These are phyloP conservation scores for Hydrozoanthus tunicans DNA, from an alignment of 64 coral and sea anemone genomes.

Conservation along the genomic window DNA sequence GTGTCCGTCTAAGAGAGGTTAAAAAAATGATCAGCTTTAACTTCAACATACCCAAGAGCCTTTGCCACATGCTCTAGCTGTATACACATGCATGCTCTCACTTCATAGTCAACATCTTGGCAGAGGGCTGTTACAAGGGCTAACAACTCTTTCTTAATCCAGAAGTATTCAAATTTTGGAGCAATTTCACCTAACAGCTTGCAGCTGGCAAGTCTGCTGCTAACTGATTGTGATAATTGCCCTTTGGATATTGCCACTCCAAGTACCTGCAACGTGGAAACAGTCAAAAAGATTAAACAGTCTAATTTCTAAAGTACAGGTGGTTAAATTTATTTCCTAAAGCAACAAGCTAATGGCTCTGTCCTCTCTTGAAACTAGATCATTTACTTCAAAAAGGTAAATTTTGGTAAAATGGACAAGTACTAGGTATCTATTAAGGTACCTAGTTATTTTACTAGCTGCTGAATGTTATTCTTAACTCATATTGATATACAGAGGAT, in stretches of 20 bases:
- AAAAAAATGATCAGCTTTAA: not conserved
- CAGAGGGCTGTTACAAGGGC: conserved; percentile 86
- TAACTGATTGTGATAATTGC: conserved; percentile 92
- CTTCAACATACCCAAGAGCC: conserved; percentile 86
- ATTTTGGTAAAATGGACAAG: too few species aligned
- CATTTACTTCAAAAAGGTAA: too few species aligned
- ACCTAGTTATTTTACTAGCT: too few species aligned
- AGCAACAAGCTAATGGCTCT: too few species aligned
- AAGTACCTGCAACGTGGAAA: conserved; percentile 59
- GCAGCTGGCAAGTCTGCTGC: conserved; percentile 90
- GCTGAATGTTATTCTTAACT: too few species aligned
- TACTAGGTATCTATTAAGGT: too few species aligned
- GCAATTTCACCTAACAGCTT: conserved; percentile 89
- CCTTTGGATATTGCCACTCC: conserved; percentile 93
- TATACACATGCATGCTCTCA: conserved; percentile 96
- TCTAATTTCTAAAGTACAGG: too few species aligned
- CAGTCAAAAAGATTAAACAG: not conserved
- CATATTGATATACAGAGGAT: too few species aligned
- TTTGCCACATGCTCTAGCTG: conserved; percentile 88
- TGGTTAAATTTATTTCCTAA: too few species aligned
- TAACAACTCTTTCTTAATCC: conserved; percentile 98
- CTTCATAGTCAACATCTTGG: conserved; percentile 99
- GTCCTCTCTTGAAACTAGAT: too few species aligned
- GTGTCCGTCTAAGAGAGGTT: not conserved
- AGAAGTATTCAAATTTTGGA: conserved; percentile 93